Evolutionary conservation across 2,888 invertebrate species (phyloP), one percentile per base, ranked within the genome.

Genomic region (Phrixothrix hirtus): DNA sequence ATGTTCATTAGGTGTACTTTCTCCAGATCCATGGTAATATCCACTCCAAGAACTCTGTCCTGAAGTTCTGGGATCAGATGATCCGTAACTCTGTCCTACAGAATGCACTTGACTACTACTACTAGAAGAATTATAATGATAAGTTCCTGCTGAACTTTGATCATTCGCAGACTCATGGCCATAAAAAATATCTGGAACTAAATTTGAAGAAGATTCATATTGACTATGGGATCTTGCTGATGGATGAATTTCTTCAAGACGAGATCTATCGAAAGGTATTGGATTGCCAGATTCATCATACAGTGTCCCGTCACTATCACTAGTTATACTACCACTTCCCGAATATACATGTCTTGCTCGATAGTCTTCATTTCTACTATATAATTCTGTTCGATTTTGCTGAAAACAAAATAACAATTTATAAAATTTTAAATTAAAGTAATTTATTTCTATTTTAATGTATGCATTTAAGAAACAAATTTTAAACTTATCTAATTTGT

Each of bases 331-430:
- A 7, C 12, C 38, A 27, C 17, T 39, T 34, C 27, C 17, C 11
- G 25, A 12, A 15, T 51, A 44, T 10, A 13, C 14, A 7, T 45
- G 42, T 26, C 47, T 26, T 11, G 47, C 51, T 17, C 51, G 43
- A 16, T 59, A 54, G 21, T 47, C 32, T 12, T 50, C 53, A 10
- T 45, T 52, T 43, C 58, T 53, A 6, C 48, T 50, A 38, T 54
- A 62, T 21, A 60, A 13, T 27, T 58, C 61, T 1, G 61, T 52
- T 43, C 48, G 29, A 26, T 55, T 55, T 71, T 72, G 71, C 71
- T 73, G 65, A 36, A 64, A 69, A 41, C 45, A 48, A 61, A 58
- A 50, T 10, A 37, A 47, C 30, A 21, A 34, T 17, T 36, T 25
- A 26, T 44, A 38, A 15, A 25, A 31, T 42, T 39, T 30, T 7